Base-by-base conservation (phyloP, 2,888 invertebrate species). In the Tanytarsus gracilentus region DNA sequence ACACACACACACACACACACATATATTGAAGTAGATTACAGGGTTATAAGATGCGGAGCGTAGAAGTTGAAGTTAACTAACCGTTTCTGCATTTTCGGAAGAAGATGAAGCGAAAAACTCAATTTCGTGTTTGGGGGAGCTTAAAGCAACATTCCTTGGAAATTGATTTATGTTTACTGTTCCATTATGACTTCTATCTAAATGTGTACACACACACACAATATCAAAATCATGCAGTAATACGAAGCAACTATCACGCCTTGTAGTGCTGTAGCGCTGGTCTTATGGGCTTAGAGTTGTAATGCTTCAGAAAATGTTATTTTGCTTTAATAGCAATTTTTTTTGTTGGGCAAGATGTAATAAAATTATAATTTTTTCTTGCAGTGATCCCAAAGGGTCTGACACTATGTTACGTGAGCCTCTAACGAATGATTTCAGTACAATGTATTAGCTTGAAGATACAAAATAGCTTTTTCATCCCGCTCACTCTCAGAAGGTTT, bases 151-250 rank as follows among this genome's bases (percentile, higher is more conserved):
- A 44, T 44, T 44, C 40, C 3, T 21, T 16, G 16, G 23, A 44
- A 44, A 44, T 44, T 44, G 44, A 44, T 44, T 44, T 44, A 44
- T 44, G 44, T 44, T 44, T 44, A 44, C 44, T 44, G 18, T 44
- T 44, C 44, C 44, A 44, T 44, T 44, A 44, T 44, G 44, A 44
- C n/a, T n/a, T n/a, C n/a, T n/a, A n/a, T n/a, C n/a, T n/a, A n/a
- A n/a, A n/a, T n/a, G n/a, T n/a, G n/a, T n/a, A n/a, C n/a, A n/a
- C n/a, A n/a, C n/a, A n/a, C n/a, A n/a, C n/a, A n/a, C n/a, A n/a
- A n/a, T n/a, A n/a, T n/a, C n/a, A n/a, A n/a, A n/a, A n/a, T n/a
- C n/a, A n/a, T n/a, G n/a, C n/a, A n/a, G n/a, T n/a, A n/a, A n/a
- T n/a, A n/a, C n/a, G n/a, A n/a, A n/a, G n/a, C n/a, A n/a, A n/a